phyloP scores from a whole-genome alignment of 2,113 vertebrate genomes.

The Poeciliopsis prolifica region DNA sequence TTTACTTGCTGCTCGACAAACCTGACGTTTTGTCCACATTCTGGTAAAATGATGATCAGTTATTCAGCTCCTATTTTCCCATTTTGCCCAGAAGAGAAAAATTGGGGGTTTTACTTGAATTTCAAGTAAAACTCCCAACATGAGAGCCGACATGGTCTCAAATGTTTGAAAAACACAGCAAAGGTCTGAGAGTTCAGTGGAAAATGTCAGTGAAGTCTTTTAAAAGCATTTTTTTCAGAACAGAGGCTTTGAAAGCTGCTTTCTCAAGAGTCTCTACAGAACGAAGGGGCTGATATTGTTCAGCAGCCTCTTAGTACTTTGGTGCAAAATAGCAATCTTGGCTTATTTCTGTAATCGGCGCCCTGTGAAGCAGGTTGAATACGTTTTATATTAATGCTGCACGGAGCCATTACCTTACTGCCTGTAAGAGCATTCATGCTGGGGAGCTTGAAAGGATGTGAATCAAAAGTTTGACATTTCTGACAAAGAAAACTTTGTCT shows the following conservation, averaged over 20 bases:
- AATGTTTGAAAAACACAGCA: background rate
- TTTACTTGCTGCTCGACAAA: no score
- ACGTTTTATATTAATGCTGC: background rate
- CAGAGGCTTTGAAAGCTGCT: background rate
- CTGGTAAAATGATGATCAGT: no score
- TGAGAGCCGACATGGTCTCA: background rate
- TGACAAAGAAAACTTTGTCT: background rate
- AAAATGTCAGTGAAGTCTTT: background rate
- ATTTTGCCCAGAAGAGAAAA: background rate
- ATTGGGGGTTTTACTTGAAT: background rate
- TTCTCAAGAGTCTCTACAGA: background rate
- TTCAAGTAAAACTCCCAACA: background rate
- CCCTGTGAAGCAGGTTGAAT: constrained; percentile 12
- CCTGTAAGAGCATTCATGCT: background rate
- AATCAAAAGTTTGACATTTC: constrained; percentile 12
- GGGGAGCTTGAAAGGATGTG: background rate
- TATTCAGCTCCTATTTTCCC: no score
- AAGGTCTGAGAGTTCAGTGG: background rate
- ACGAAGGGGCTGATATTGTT: constrained; percentile 1
- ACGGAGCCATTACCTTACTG: constrained; percentile 22
- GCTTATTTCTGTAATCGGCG: constrained; percentile 13
- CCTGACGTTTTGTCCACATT: no score
- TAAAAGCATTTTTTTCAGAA: background rate
- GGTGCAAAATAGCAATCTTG: constrained; percentile 27
- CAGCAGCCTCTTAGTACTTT: background rate